A percentile compares a stretch with the other conserved stretches of the same genome.
Evolutionary conservation across 2,888 invertebrate species (phyloP).

Genomic region (Villa cingulata): DNA sequence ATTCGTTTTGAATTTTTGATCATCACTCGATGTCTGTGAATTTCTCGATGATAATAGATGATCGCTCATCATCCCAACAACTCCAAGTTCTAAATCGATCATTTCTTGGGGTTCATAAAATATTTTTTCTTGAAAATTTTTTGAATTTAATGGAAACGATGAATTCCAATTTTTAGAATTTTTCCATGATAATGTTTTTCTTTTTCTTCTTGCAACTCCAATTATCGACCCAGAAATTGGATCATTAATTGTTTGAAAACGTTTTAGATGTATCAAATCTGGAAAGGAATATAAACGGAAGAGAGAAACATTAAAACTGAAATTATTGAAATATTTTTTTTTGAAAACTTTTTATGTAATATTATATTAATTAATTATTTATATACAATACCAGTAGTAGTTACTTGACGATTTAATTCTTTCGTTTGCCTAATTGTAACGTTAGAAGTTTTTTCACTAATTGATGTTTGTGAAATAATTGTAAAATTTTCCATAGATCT

Average conservation of each 20-base stretch:
- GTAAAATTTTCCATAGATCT: not conserved
- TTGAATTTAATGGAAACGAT: slow-evolving; percentile 1
- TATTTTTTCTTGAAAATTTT: not conserved
- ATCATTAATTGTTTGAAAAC: slow-evolving; percentile 7
- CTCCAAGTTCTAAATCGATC: slow-evolving; percentile 9
- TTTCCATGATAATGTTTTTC: slow-evolving; percentile 1
- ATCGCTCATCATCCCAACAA: not conserved
- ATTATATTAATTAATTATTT: too few relatives aligned
- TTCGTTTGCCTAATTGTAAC: not conserved
- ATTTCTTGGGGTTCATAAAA: slow-evolving; percentile 12
- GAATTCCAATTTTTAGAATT: slow-evolving; percentile 7
- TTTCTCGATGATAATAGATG: not conserved
- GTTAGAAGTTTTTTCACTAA: slow-evolving; percentile 6
- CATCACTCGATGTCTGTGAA: too few relatives aligned
- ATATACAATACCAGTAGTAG: too few relatives aligned
- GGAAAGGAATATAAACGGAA: too few relatives aligned
- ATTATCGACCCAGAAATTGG: slow-evolving; percentile 14
- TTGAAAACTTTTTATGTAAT: not conserved
- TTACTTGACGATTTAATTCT: not conserved
- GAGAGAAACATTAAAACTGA: not conserved
- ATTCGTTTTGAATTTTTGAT: too few relatives aligned
- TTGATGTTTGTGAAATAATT: slow-evolving; percentile 3
- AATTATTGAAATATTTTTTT: too few relatives aligned
- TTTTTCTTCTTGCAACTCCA: not conserved
- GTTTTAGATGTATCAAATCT: too few relatives aligned